A percentile compares a stretch with the other conserved stretches of the same genome.
Evolutionary conservation across 1,140 invertebrate genomes (phyloP).

Genomic region (Plodia interpunctella): DNA sequence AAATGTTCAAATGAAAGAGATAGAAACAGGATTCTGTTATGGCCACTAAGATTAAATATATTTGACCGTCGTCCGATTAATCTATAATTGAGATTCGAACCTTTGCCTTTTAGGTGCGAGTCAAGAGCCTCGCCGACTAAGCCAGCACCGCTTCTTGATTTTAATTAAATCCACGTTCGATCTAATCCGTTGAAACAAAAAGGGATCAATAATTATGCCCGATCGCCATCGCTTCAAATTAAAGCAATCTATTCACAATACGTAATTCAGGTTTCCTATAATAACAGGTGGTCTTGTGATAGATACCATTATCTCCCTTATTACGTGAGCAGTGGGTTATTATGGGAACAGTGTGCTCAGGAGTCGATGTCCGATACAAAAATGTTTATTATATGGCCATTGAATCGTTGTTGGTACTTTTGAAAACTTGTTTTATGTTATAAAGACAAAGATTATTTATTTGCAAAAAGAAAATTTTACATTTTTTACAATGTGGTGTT

Average conservation of each 20-base stretch:
- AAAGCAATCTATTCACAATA: conserved; percentile 7
- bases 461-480: no score
- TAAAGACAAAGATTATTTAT: no score
- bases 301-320: not conserved
- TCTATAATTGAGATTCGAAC: no score
- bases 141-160: not conserved
- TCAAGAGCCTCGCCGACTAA: no score
- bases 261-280: conserved; percentile 5
- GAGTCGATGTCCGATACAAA: not conserved
- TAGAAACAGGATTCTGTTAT: no score
- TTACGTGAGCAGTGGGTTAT: not conserved
- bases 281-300: conserved; percentile 3
- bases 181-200: not conserved
- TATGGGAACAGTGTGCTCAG: not conserved
- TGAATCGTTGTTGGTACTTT: not conserved
- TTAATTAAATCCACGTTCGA: not conserved
- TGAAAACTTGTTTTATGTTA: no score
- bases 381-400: not conserved
- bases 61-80: no score
- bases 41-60: no score
- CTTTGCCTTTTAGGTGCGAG: no score
- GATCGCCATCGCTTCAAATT: not conserved
- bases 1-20: no score
- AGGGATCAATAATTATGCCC: not conserved
- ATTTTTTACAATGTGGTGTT: no score